These are phyloP conservation scores for Passer montanus DNA, from an alignment of 2,113 vertebrate genomes.

Conservation along the genomic window DNA sequence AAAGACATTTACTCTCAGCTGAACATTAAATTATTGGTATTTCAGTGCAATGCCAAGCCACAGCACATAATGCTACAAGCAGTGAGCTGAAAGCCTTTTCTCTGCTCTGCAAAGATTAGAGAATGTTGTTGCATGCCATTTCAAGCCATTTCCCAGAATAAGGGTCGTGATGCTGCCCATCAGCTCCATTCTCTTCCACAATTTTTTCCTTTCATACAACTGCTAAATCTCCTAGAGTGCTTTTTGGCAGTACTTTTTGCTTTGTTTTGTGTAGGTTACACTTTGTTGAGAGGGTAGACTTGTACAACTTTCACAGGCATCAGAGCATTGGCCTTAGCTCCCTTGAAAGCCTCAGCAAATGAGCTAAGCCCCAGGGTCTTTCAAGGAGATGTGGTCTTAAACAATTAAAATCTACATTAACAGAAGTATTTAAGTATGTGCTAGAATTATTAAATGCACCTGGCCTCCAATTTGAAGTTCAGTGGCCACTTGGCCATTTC, in stretches of 20 bases:
- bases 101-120: neutral
- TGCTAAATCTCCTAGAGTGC: neutral
- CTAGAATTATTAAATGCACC: neutral
- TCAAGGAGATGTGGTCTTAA: accelerated
- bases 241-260: neutral
- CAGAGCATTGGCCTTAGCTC: neutral
- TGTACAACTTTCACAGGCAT: neutral
- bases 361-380: neutral
- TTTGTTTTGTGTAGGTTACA: neutral
- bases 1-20: neutral
- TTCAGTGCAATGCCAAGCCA: neutral
- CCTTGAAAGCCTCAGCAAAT: neutral
- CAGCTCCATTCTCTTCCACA: neutral
- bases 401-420: neutral
- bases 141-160: neutral
- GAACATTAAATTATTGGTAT: constrained; percentile 1
- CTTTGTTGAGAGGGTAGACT: neutral
- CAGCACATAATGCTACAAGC: neutral
- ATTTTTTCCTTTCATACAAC: neutral
- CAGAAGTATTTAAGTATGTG: neutral
- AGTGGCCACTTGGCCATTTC: neutral
- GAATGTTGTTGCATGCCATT: neutral
- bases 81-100: neutral
- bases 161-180: accelerated
- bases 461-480: neutral